These are phyloP conservation scores for Limonius californicus DNA, from an alignment of 1,140 invertebrate genomes.

Conservation along the genomic window DNA sequence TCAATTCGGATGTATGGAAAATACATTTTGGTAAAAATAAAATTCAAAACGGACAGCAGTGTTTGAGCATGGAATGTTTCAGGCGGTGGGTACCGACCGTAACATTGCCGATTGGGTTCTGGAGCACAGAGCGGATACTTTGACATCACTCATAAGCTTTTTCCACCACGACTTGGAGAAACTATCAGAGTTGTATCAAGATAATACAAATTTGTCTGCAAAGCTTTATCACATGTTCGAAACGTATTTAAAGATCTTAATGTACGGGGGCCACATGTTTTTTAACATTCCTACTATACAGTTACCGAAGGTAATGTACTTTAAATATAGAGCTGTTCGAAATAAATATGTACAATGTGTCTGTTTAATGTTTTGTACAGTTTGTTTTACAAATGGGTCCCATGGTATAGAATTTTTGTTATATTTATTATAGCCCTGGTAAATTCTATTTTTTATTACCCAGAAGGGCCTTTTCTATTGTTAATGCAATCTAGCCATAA, in stretches of 20 bases:
- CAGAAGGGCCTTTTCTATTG: too few relatives aligned
- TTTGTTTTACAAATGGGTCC: not conserved
- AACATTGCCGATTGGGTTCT: conserved; percentile 77
- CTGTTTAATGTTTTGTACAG: conserved; percentile 19
- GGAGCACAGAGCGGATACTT: conserved; percentile 65
- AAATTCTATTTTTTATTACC: too few relatives aligned
- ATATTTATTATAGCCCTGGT: too few relatives aligned
- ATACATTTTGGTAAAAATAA: conserved; percentile 71
- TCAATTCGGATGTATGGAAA: conserved; percentile 72
- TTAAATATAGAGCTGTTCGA: too few relatives aligned
- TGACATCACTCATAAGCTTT: conserved; percentile 69
- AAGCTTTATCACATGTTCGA: conserved; percentile 80
- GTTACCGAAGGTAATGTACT: conserved; percentile 70
- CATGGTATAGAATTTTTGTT: too few relatives aligned
- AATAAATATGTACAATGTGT: too few relatives aligned
- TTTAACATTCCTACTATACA: conserved; percentile 70
- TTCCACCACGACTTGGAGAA: conserved; percentile 74
- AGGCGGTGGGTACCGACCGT: conserved; percentile 81
- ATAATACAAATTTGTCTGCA: conserved; percentile 62
- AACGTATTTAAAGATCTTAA: conserved; percentile 76
- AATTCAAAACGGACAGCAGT: conserved; percentile 25
- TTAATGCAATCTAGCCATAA: too few relatives aligned
- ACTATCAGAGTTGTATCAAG: conserved; percentile 57
- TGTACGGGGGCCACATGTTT: conserved; percentile 73
- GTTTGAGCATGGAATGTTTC: not conserved